These are phyloP conservation scores for Zapornia atra DNA, from an alignment of 2,113 vertebrate species.

Conservation along the genomic window DNA sequence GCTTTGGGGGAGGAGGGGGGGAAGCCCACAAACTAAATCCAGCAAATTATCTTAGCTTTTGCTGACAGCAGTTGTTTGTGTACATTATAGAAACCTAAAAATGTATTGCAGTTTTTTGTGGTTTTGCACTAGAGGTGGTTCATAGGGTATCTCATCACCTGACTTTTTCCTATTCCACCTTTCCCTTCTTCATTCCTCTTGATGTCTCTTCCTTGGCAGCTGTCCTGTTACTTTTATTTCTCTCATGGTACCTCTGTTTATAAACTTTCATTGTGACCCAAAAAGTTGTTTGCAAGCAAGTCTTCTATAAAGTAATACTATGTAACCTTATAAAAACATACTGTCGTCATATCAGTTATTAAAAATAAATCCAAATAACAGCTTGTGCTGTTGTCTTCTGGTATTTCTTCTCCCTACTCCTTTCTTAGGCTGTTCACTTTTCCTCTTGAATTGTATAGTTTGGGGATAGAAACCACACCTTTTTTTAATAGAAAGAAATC, in stretches of 20 bases:
- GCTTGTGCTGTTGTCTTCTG: not conserved
- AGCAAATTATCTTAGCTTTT: not conserved
- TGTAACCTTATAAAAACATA: not conserved
- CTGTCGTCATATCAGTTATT: not conserved
- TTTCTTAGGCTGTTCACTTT: not conserved
- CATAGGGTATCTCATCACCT: not conserved
- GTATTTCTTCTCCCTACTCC: not conserved
- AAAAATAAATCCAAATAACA: not conserved
- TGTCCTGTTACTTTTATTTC: not conserved
- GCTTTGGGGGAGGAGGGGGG: not conserved
- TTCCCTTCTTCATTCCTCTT: not conserved
- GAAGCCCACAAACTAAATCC: not conserved
- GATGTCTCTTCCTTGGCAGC: not conserved
- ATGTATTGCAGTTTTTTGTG: not conserved
- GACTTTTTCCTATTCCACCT: not conserved
- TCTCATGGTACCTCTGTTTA: not conserved
- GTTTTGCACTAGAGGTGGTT: not conserved
- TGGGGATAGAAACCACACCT: not conserved
- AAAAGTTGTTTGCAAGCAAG: not conserved
- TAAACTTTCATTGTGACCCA: accelerated
- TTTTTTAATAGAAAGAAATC: not conserved
- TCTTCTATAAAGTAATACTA: not conserved
- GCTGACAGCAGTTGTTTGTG: not conserved
- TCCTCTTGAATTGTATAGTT: not conserved
- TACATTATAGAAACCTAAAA: not conserved